phyloP scores from a whole-genome alignment of 1,140 invertebrate genomes.

The Rhizoglyphus robini region DNA sequence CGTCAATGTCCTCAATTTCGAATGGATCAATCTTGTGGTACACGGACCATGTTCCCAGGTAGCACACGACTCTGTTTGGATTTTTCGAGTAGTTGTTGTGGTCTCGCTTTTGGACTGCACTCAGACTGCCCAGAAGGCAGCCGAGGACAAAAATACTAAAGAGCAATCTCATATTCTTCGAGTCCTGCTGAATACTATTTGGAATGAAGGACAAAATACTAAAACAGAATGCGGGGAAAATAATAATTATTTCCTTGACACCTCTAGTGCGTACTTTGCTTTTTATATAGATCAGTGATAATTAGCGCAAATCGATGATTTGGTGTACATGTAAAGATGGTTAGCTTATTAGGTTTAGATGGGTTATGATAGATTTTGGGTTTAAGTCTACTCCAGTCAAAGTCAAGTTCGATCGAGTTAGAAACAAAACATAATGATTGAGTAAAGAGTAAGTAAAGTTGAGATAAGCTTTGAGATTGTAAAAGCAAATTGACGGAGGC shows the following conservation, averaged over 20 bases:
- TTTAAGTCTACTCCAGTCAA: too few species aligned
- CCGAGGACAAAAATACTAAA: not conserved
- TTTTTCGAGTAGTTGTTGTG: slow-evolving; percentile 17
- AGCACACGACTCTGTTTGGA: slow-evolving; percentile 12
- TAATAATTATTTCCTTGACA: not conserved
- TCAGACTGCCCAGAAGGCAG: not conserved
- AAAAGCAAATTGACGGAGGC: too few species aligned
- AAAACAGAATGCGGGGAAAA: not conserved
- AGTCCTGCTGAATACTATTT: too few species aligned
- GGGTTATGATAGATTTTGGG: too few species aligned
- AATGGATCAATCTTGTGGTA: slow-evolving; percentile 14
- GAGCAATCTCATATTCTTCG: not conserved
- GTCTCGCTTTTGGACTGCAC: not conserved
- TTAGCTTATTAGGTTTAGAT: not conserved
- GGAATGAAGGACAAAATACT: not conserved
- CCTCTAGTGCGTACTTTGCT: not conserved
- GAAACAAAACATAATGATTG: too few species aligned
- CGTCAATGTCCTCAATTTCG: slow-evolving; percentile 48
- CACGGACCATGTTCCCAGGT: slow-evolving; percentile 8
- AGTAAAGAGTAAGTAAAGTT: too few species aligned
- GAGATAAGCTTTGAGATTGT: too few species aligned
- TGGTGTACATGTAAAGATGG: not conserved
- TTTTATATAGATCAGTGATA: not conserved
- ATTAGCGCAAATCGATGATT: not conserved
- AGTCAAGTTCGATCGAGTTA: too few species aligned